Evolutionary conservation across 2,888 invertebrate genomes (phyloP).

Genomic region (Lepidonotus clava): DNA sequence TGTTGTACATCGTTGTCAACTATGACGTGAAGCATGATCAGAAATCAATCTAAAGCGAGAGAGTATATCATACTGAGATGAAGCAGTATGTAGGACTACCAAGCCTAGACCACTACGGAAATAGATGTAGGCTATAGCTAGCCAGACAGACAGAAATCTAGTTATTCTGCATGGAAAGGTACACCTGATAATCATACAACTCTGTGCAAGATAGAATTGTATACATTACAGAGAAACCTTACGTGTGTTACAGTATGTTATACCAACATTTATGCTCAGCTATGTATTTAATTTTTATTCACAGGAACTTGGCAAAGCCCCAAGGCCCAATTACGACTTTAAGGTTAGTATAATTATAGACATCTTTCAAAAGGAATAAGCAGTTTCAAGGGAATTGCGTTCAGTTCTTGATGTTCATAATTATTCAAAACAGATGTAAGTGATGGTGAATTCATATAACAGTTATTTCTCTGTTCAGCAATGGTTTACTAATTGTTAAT

Average conservation of each 20-base stretch:
- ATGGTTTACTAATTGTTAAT: background rate
- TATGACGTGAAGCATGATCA: background rate
- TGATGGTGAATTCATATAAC: background rate
- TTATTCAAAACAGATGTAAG: background rate
- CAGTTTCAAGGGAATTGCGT: background rate
- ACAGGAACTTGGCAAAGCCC: constrained; percentile 3
- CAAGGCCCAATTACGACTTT: constrained; percentile 33
- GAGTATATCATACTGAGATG: background rate
- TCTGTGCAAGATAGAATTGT: too few relatives aligned
- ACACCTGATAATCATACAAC: too few relatives aligned
- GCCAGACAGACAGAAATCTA: too few relatives aligned
- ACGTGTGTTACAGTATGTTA: too few relatives aligned
- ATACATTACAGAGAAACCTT: too few relatives aligned
- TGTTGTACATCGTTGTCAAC: background rate
- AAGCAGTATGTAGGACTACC: too few relatives aligned
- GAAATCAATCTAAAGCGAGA: background rate
- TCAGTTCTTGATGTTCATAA: background rate
- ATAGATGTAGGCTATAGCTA: too few relatives aligned
- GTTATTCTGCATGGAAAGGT: too few relatives aligned
- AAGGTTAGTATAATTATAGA: constrained; percentile 16
- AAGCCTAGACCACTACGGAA: too few relatives aligned
- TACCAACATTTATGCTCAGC: background rate
- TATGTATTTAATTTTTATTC: background rate
- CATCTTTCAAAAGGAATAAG: too few relatives aligned
- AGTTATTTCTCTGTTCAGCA: background rate